A percentile compares a stretch with the other conserved stretches of the same genome.
Evolutionary conservation across 37 sponge, comb jelly and placozoan species (phyloP).

Genomic region (Bolinopsis microptera): DNA sequence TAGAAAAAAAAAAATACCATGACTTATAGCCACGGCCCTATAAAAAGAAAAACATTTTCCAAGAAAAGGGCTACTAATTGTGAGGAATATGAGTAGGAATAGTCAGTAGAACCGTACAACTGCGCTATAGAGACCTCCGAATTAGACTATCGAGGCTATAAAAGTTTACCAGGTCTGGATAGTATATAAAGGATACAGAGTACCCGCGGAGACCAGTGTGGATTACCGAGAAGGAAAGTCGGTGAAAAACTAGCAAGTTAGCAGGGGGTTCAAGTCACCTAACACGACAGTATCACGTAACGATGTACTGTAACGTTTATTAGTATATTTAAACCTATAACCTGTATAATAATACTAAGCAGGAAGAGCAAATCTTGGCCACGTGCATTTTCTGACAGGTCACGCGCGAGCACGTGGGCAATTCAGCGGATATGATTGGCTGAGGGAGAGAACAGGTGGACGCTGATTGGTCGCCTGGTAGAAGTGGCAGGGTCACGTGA

Average conservation of each 20-base stretch:
- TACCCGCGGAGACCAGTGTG: too few relatives aligned
- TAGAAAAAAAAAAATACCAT: too few relatives aligned
- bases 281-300: background rate
- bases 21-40: too few relatives aligned
- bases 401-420: background rate
- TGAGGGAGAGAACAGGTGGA: background rate
- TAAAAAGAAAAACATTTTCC: too few relatives aligned
- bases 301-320: background rate
- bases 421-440: background rate
- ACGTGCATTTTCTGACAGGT: background rate
- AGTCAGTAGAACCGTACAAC: background rate
- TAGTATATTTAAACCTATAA: background rate
- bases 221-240: too few relatives aligned
- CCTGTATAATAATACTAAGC: background rate
- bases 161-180: background rate
- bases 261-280: background rate
- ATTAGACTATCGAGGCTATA: background rate
- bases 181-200: too few relatives aligned
- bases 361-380: background rate
- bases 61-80: too few relatives aligned
- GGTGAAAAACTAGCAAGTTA: too few relatives aligned
- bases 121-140: background rate
- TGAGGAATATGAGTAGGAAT: too few relatives aligned
- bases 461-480: background rate
- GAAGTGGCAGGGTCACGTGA: background rate